phyloP scores from a whole-genome alignment of 1,140 invertebrate genomes.

The Neodiprion lecontei region DNA sequence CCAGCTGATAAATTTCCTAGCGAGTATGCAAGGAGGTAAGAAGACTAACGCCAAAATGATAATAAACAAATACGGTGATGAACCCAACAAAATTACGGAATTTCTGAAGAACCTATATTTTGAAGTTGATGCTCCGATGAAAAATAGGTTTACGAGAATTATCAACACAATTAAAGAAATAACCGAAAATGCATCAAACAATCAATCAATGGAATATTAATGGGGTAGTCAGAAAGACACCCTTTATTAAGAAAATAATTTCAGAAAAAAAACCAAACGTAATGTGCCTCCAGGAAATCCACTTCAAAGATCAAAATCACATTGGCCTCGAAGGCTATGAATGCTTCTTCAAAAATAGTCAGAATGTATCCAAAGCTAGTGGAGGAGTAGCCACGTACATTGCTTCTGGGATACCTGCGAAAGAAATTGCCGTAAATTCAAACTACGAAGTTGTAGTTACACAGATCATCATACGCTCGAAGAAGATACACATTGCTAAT shows the following conservation, averaged over 20 bases:
- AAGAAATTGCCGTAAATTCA: constrained; percentile 36
- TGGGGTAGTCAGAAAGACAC: constrained; percentile 19
- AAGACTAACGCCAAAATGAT: too few species aligned
- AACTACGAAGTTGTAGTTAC: constrained; percentile 40
- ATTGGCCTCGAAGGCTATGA: constrained; percentile 29
- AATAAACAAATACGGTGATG: too few species aligned
- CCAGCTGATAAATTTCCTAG: too few species aligned
- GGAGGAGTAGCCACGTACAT: constrained; percentile 40
- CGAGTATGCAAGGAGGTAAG: too few species aligned
- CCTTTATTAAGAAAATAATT: constrained; percentile 22
- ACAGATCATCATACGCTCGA: constrained; percentile 25
- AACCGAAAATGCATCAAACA: not conserved
- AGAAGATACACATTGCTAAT: constrained; percentile 35
- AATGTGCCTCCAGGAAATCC: constrained; percentile 43
- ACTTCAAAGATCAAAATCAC: constrained; percentile 31
- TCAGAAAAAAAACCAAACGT: constrained; percentile 24
- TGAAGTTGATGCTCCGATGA: too few species aligned
- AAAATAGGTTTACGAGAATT: too few species aligned
- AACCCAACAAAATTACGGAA: too few species aligned
- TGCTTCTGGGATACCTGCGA: constrained; percentile 27
- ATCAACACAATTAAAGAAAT: too few species aligned
- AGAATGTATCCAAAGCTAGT: constrained; percentile 29
- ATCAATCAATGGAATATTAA: constrained; percentile 34
- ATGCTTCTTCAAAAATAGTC: too few species aligned
- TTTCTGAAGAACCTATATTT: too few species aligned